Conservation (phyloP, 2,113 vertebrate genomes). For the Dasyornis broadbenti region DNA sequence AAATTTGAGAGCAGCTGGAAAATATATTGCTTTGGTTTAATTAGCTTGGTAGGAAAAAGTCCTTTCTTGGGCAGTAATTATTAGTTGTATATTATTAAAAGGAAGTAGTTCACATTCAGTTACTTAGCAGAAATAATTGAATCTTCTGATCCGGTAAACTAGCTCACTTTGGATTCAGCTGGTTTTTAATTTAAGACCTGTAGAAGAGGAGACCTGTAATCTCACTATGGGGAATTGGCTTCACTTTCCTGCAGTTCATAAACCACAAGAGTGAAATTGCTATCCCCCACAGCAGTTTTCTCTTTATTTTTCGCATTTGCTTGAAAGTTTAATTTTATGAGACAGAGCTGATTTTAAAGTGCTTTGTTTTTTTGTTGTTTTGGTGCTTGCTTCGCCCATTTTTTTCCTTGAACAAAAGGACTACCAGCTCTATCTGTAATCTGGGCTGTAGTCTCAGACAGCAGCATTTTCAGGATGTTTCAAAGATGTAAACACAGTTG, state of each 20-base stretch:
- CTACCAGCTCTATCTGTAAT: not conserved
- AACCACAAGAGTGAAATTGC: slow-evolving; percentile 56
- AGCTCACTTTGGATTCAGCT: slow-evolving; percentile 49
- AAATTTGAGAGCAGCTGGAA: slow-evolving; percentile 10
- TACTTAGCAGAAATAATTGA: slow-evolving; percentile 62
- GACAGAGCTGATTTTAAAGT: slow-evolving; percentile 37
- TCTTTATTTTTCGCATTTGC: slow-evolving; percentile 52
- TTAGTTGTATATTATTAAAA: slow-evolving; percentile 52
- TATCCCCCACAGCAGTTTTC: slow-evolving; percentile 49
- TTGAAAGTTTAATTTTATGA: slow-evolving; percentile 60
- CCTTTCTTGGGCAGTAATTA: slow-evolving; percentile 49
- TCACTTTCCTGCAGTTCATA: slow-evolving; percentile 63
- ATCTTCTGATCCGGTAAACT: slow-evolving; percentile 61
- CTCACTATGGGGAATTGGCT: slow-evolving; percentile 55
- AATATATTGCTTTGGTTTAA: slow-evolving; percentile 40
- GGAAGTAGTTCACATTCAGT: slow-evolving; percentile 30
- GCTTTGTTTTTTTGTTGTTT: not conserved
- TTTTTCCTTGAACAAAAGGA: slow-evolving; percentile 9
- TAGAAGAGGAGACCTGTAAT: slow-evolving; percentile 60
- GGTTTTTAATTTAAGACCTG: slow-evolving; percentile 61
- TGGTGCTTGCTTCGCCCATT: not conserved
- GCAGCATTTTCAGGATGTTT: slow-evolving; percentile 40
- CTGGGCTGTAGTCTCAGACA: slow-evolving; percentile 4
- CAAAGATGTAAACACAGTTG: slow-evolving; percentile 58
- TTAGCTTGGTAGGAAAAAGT: slow-evolving; percentile 3